Conservation (phyloP, 2,113 vertebrate genomes). For the Ginglymostoma cirratum region DNA sequence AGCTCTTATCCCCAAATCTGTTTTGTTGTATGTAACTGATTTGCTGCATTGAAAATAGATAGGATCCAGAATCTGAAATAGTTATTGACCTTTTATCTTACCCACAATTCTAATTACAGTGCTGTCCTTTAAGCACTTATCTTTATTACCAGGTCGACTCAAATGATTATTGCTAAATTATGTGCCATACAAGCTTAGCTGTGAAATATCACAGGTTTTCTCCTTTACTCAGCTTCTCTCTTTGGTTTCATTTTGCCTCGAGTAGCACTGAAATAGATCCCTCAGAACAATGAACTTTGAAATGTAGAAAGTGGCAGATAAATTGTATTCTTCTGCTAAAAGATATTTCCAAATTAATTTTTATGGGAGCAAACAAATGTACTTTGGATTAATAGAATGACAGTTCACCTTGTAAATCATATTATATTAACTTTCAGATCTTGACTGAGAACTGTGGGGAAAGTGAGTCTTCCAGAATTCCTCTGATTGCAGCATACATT, state of each 20-base stretch:
- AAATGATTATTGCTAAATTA: constrained; percentile 31
- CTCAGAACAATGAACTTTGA: background rate
- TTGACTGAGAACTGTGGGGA: background rate
- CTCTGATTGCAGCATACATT: background rate
- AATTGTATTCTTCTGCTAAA: background rate
- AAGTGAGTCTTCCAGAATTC: background rate
- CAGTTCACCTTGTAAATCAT: background rate
- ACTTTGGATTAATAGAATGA: background rate
- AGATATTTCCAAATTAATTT: background rate
- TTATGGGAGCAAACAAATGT: background rate
- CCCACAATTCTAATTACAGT: constrained; percentile 14
- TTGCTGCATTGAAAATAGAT: background rate
- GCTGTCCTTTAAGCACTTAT: constrained; percentile 21
- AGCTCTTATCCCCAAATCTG: background rate
- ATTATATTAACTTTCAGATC: background rate
- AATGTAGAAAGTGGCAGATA: background rate
- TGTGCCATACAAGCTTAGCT: background rate
- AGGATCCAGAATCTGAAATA: background rate
- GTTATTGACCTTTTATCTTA: constrained; percentile 8
- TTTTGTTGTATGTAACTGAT: background rate
- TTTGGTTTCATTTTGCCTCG: background rate
- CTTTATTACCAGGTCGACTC: constrained; percentile 9
- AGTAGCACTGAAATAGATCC: background rate
- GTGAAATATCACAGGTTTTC: background rate
- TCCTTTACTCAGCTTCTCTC: background rate